Conservation (phyloP, 2,888 invertebrate species). For the Doris montereyensis region DNA sequence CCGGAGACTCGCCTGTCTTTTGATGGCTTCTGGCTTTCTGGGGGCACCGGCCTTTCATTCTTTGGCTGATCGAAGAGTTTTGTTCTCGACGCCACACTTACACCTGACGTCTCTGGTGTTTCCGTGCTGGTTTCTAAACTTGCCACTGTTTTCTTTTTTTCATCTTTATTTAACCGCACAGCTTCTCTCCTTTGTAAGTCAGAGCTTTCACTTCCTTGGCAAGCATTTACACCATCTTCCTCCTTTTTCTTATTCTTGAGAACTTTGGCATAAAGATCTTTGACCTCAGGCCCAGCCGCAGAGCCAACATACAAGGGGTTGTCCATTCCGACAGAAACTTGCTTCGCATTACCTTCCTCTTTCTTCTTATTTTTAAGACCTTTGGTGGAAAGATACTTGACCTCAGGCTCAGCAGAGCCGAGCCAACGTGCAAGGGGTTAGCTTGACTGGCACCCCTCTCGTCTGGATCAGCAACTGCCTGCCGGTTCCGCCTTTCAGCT, state of each 20-base stretch:
- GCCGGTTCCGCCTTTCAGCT: too few species aligned
- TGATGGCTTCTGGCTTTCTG: constrained; percentile 30
- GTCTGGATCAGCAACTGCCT: too few species aligned
- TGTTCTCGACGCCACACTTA: constrained; percentile 51
- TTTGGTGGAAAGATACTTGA: too few species aligned
- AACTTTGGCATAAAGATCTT: constrained; percentile 39
- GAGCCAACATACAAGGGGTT: constrained; percentile 11
- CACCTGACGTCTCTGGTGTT: neutral
- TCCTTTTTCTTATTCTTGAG: constrained; percentile 32
- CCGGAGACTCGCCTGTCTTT: constrained; percentile 30
- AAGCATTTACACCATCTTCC: neutral
- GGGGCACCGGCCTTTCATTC: constrained; percentile 38
- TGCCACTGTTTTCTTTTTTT: constrained; percentile 40
- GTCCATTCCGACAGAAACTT: neutral
- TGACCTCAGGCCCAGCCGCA: neutral
- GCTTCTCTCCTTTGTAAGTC: constrained; percentile 25
- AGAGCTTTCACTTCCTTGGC: neutral
- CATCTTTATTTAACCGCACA: constrained; percentile 31
- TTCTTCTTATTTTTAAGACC: neutral
- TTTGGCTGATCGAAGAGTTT: constrained; percentile 51
- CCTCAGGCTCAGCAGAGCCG: too few species aligned
- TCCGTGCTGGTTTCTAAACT: constrained; percentile 1
- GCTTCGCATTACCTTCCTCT: too few species aligned
- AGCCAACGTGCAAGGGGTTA: too few species aligned
- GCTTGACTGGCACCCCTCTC: too few species aligned